Conservation (phyloP, 2,113 vertebrate species). For the Psilopsiagon aurifrons region DNA sequence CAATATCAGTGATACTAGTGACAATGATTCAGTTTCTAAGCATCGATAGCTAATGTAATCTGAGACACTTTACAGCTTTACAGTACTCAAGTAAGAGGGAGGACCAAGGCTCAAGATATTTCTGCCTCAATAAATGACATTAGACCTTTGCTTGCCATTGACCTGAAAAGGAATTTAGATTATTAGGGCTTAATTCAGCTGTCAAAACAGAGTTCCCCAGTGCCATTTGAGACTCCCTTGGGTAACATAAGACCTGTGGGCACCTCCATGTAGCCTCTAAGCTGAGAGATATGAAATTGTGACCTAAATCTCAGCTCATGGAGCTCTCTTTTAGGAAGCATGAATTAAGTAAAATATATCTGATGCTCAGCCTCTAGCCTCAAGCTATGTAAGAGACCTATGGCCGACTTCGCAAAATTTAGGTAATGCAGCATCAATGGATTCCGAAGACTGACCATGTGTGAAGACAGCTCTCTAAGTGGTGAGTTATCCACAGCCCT, state of each 20-base stretch:
- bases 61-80: not conserved
- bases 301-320: not conserved
- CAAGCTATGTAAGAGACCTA: not conserved
- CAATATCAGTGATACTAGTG: too few species aligned
- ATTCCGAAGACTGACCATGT: fast-evolving
- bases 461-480: not conserved
- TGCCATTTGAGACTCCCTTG: not conserved
- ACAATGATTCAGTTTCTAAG: not conserved
- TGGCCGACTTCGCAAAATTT: not conserved
- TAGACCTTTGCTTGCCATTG: not conserved
- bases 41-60: not conserved
- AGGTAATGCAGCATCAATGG: fast-evolving
- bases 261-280: not conserved
- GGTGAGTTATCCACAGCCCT: not conserved
- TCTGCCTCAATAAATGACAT: not conserved
- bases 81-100: not conserved
- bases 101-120: not conserved
- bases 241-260: not conserved
- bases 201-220: not conserved
- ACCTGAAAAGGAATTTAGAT: not conserved
- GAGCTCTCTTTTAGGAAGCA: not conserved
- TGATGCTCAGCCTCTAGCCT: not conserved
- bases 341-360: not conserved
- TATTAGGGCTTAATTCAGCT: not conserved
- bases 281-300: not conserved